Percentiles rank a stretch among this genome's conserved stretches.
Conservation (phyloP, 2,113 vertebrate species). For the Gnathonemus longibarbis region DNA sequence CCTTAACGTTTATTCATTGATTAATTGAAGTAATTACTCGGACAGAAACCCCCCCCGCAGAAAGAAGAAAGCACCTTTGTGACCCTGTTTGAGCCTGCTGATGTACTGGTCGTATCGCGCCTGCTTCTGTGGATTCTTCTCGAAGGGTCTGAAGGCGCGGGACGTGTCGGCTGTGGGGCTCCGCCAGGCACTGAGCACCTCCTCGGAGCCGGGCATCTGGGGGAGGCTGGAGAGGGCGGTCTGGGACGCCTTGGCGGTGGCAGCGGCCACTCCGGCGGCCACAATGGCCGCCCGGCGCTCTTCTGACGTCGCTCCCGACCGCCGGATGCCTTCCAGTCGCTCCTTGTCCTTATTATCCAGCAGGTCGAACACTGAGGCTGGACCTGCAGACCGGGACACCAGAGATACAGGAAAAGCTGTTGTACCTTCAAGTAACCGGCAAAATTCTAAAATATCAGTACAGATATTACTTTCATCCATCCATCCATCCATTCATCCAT, state of each 20-base stretch:
- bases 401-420: not conserved
- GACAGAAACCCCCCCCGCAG: not conserved
- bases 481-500: not conserved
- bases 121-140: conserved; percentile 80
- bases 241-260: conserved; percentile 47
- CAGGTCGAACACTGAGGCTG: conserved; percentile 81
- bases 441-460: not conserved
- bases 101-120: conserved; percentile 80
- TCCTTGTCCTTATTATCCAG: conserved; percentile 74
- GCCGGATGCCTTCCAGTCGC: conserved; percentile 66
- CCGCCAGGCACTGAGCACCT: conserved; percentile 40
- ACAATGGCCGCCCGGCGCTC: conserved; percentile 35
- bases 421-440: not conserved
- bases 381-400: conserved; percentile 54
- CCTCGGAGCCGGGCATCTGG: conserved; percentile 34
- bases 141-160: conserved; percentile 76
- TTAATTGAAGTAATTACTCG: not conserved
- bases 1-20: not conserved
- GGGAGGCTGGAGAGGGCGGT: conserved; percentile 38
- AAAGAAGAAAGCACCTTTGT: conserved; percentile 79
- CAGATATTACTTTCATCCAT: not conserved
- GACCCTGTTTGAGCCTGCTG: conserved; percentile 61
- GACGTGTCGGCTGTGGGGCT: conserved; percentile 14
- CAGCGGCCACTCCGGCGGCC: conserved; percentile 26
- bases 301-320: conserved; percentile 29